phyloP scores from a whole-genome alignment of 1,140 invertebrate species.

The Drosophila varians region DNA sequence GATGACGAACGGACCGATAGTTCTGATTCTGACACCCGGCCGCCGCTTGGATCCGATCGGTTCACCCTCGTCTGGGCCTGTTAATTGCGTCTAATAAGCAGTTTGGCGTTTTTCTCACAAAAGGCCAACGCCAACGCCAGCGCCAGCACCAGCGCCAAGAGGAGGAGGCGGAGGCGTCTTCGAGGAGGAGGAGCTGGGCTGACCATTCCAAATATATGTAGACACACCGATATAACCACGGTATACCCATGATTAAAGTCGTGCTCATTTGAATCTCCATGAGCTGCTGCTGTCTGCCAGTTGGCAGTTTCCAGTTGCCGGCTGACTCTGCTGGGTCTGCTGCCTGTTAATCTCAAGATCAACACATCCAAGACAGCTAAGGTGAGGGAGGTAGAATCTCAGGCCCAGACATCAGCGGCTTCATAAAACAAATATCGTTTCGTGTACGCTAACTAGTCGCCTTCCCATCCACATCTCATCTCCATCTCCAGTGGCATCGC shows the following conservation, averaged over 20 bases:
- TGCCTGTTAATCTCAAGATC: conserved; percentile 81
- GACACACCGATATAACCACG: conserved; percentile 28
- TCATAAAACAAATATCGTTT: conserved; percentile 78
- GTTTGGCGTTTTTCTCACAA: conserved; percentile 78
- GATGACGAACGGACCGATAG: conserved; percentile 62
- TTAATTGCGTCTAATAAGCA: conserved; percentile 82
- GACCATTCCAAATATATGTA: conserved; percentile 32
- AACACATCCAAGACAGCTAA: conserved; percentile 57
- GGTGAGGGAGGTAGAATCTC: conserved; percentile 39
- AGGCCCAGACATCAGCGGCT: conserved; percentile 49
- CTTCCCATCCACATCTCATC: conserved; percentile 38
- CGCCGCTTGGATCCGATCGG: conserved; percentile 7
- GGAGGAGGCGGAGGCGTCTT: conserved; percentile 17
- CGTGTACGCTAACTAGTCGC: conserved; percentile 74
- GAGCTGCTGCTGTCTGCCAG: conserved; percentile 47
- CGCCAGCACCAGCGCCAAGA: conserved; percentile 54
- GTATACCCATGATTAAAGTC: conserved; percentile 68
- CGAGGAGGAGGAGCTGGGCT: conserved; percentile 42
- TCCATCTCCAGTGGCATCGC: conserved; percentile 27
- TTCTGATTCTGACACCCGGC: conserved; percentile 58
- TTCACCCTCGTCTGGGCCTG: conserved; percentile 42
- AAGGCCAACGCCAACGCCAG: conserved; percentile 76
- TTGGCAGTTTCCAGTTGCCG: conserved; percentile 29
- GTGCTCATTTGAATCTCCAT: conserved; percentile 78
- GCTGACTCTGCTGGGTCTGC: conserved; percentile 47